Conservation (phyloP, 2,113 vertebrate species). For the Lanius ludovicianus region DNA sequence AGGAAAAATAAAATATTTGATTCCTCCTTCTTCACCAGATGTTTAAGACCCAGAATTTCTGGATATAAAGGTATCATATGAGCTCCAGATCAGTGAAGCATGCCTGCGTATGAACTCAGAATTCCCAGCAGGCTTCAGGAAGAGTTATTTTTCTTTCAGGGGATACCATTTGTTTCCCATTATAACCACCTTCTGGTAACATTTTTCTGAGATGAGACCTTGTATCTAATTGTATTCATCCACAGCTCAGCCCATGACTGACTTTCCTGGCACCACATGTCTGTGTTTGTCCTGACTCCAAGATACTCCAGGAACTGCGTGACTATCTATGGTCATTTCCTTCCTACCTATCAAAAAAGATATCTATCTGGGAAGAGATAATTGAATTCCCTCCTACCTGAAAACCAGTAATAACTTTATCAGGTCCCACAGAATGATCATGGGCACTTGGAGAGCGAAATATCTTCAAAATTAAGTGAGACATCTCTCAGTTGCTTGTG, state of each 20-base stretch:
- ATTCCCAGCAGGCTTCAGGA: constrained; percentile 50
- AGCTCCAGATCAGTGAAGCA: constrained; percentile 29
- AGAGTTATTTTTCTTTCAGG: constrained; percentile 57
- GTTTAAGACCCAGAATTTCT: neutral
- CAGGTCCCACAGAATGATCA: neutral
- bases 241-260: constrained; percentile 10
- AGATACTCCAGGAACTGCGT: constrained; percentile 3
- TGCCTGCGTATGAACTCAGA: constrained; percentile 38
- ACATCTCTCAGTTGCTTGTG: neutral
- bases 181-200: constrained; percentile 55
- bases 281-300: constrained; percentile 10
- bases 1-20: constrained; percentile 29
- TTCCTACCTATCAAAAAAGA: neutral
- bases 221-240: constrained; percentile 42
- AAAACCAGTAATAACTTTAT: neutral
- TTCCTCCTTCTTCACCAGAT: constrained; percentile 32
- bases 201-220: constrained; percentile 60
- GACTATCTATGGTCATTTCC: neutral
- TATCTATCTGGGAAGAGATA: neutral
- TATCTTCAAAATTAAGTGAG: neutral
- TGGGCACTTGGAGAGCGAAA: neutral
- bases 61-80: constrained; percentile 33
- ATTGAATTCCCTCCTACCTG: neutral
- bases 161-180: constrained; percentile 63
- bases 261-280: constrained; percentile 35